Evolutionary conservation across 2,797 vertebrate species (phyloP).

Genomic region (Enteromius paludinosus): DNA sequence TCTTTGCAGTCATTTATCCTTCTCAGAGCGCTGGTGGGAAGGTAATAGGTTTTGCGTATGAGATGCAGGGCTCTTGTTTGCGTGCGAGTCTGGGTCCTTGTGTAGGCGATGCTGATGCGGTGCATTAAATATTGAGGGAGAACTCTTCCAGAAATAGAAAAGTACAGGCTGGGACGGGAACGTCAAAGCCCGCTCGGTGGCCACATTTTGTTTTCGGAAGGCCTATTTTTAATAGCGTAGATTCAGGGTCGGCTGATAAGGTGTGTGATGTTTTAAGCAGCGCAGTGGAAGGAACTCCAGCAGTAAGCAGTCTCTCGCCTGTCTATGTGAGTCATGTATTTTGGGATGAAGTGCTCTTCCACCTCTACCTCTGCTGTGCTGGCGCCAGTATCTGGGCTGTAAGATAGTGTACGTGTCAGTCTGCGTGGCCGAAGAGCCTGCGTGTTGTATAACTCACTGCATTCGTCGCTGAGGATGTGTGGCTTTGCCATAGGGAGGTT

Average conservation of each 20-base stretch:
- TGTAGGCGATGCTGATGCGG: constrained; percentile 80
- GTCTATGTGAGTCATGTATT: constrained; percentile 38
- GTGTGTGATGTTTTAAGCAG: not conserved
- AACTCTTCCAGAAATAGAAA: constrained; percentile 77
- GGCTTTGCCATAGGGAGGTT: constrained; percentile 68
- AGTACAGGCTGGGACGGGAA: constrained; percentile 59
- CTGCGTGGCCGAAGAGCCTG: constrained; percentile 63
- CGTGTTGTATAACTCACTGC: constrained; percentile 74
- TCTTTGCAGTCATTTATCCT: constrained; percentile 42
- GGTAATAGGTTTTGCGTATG: constrained; percentile 35
- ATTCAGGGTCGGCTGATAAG: constrained; percentile 20
- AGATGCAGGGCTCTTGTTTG: constrained; percentile 75
- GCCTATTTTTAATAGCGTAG: not conserved
- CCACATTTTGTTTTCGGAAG: constrained; percentile 37
- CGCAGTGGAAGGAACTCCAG: constrained; percentile 8
- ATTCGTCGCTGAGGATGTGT: constrained; percentile 72
- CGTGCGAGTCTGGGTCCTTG: constrained; percentile 76
- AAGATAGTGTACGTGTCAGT: constrained; percentile 69
- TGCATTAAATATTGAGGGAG: constrained; percentile 82
- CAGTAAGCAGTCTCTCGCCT: constrained; percentile 27
- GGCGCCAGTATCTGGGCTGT: constrained; percentile 53
- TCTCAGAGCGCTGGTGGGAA: constrained; percentile 26
- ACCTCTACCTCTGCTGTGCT: constrained; percentile 40
- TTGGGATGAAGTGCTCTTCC: constrained; percentile 41
- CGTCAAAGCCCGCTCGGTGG: constrained; percentile 55